phyloP scores from a whole-genome alignment of 2,888 invertebrate genomes.

The Herminia tarsipennalis region DNA sequence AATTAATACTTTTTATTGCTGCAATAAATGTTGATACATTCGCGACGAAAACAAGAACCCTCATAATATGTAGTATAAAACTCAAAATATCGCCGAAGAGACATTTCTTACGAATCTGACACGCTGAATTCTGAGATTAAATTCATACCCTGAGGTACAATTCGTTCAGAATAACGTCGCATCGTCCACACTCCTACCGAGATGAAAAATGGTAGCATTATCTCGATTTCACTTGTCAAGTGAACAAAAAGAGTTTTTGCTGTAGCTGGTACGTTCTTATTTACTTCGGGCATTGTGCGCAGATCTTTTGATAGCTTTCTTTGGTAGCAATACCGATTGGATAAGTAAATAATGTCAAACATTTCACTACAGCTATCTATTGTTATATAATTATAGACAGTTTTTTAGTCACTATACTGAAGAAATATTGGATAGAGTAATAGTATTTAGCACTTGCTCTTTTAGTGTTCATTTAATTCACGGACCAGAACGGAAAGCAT shows the following conservation, averaged over 20 bases:
- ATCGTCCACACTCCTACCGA: slow-evolving; percentile 71
- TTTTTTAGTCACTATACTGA: no score
- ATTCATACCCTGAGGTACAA: slow-evolving; percentile 82
- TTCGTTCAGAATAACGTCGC: slow-evolving; percentile 74
- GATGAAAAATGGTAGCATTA: slow-evolving; percentile 80
- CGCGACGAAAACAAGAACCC: slow-evolving; percentile 50
- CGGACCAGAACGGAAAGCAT: no score
- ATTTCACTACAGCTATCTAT: no score
- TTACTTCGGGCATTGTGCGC: slow-evolving; percentile 30
- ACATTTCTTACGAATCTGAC: slow-evolving; percentile 77
- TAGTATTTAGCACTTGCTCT: no score
- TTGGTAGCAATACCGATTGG: no score
- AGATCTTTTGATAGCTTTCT: no score
- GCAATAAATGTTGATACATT: slow-evolving; percentile 44
- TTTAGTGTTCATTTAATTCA: no score
- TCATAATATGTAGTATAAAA: slow-evolving; percentile 54
- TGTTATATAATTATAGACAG: no score
- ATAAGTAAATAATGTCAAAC: no score
- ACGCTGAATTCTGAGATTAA: slow-evolving; percentile 80
- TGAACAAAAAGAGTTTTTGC: slow-evolving; percentile 60
- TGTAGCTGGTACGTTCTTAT: slow-evolving; percentile 42
- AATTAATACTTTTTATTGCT: slow-evolving; percentile 26
- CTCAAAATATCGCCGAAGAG: slow-evolving; percentile 56
- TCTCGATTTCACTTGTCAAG: slow-evolving; percentile 76
- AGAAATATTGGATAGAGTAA: no score